A percentile compares a stretch with the other conserved stretches of the same genome.
Evolutionary conservation across 2,113 vertebrate genomes (phyloP).

Genomic region (Plestiodon gilberti): DNA sequence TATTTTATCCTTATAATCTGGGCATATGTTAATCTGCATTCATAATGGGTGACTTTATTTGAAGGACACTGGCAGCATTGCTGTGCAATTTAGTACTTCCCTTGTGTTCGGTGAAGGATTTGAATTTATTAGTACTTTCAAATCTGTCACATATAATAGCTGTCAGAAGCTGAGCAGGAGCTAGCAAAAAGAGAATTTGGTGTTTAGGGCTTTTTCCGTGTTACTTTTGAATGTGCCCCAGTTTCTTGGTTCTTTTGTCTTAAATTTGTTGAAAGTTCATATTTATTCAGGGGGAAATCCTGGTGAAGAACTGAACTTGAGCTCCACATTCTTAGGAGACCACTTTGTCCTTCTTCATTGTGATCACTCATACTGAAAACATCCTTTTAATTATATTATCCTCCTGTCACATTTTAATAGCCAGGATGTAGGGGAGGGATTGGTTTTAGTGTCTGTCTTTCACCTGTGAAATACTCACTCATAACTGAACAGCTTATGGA

Average conservation of each 20-base stretch:
- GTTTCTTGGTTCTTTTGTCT: background rate
- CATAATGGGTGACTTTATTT: background rate
- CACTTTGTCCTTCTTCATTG: background rate
- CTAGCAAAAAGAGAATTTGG: background rate
- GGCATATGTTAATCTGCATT: conserved; percentile 8
- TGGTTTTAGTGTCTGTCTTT: background rate
- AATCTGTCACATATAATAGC: background rate
- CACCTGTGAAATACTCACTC: background rate
- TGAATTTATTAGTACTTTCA: conserved; percentile 15
- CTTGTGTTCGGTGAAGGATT: background rate
- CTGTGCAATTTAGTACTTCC: background rate
- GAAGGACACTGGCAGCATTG: background rate
- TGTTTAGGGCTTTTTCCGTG: background rate
- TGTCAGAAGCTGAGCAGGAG: conserved; percentile 9
- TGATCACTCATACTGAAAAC: background rate
- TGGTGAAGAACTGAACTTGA: background rate
- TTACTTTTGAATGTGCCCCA: conserved; percentile 2
- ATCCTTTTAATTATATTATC: background rate
- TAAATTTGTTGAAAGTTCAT: background rate
- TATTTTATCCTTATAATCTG: background rate
- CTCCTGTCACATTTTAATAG: background rate
- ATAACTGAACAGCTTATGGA: background rate
- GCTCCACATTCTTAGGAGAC: background rate
- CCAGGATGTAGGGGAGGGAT: background rate
- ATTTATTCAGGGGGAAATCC: background rate